Evolutionary conservation across 2,888 invertebrate genomes (phyloP).

Genomic region (Pteria penguin): DNA sequence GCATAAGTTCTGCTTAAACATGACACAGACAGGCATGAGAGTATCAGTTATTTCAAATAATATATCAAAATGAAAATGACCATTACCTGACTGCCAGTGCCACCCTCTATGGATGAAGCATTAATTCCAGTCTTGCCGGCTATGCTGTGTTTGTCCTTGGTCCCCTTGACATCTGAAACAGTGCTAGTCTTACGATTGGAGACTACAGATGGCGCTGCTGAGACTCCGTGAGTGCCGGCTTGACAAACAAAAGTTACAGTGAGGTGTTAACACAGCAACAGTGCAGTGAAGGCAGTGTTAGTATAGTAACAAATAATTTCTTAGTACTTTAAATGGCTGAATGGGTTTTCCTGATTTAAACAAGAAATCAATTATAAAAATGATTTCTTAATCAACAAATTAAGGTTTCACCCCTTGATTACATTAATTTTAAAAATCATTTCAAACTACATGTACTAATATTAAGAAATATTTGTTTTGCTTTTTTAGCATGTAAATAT

Average conservation of each 20-base stretch:
- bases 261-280: constrained; percentile 1
- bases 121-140: constrained; percentile 64
- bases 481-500: no score
- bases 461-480: no score
- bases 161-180: constrained; percentile 71
- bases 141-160: constrained; percentile 69
- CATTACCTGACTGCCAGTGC: constrained; percentile 74
- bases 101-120: constrained; percentile 72
- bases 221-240: constrained; percentile 33
- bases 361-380: no score
- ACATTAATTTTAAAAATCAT: no score
- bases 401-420: no score
- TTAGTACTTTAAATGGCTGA: no score
- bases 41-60: neutral
- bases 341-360: no score
- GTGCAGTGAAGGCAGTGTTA: neutral
- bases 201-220: constrained; percentile 60
- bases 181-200: constrained; percentile 77
- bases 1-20: neutral
- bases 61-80: neutral
- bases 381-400: no score
- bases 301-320: no score
- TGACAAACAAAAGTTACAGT: constrained; percentile 11
- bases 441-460: no score
- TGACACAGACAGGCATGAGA: neutral